Evolutionary conservation across 2,113 vertebrate genomes (phyloP), one percentile per base, ranked within the genome.

Genomic region (Bettongia penicillata): DNA sequence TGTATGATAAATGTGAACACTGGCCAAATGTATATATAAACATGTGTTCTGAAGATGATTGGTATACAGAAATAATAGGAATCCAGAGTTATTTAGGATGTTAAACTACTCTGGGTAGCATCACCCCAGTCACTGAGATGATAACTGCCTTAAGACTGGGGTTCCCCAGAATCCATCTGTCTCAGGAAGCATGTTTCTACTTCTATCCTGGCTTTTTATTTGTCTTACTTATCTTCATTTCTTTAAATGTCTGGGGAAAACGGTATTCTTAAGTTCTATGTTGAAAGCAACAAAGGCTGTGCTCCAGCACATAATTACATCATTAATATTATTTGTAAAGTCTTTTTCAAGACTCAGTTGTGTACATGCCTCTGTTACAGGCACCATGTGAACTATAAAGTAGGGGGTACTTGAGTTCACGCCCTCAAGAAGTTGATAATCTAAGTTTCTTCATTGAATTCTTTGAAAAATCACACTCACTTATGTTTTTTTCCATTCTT

Each of bases 241-340:
- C 37, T 37, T 51, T 57, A 90, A 47, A 94, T 95, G 93, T 50
- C 93, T 57, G 11, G 91, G 95, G 93, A 31, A n/a, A 93, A 94
- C 91, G 95, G 57, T 95, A 93, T 25, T 37, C 51, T 51, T 53
- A 95, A n/a, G 8, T 49, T 96, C 96, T 89, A 84, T 94, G 37
- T 68, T 91, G 51, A 91, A 89, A 31, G 92, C 93, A 91, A 95
- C 61, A 55, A 51, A 92, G 51, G 28, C 53, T 94, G 1, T 48
- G 31, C 94, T 96, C 93, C 92, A 95, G 48, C 48, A 48, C 48
- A 48, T 3, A 48, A 48, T 94, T 95, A 77, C 48, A 95, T 95
- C 84, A 94, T 53, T 49, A 93, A 16, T 25, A 43, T 95, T 95
- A 97, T 97, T 94, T 96, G 51, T 93, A 96, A 96, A 95, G 92